Evolutionary conservation across 2,888 invertebrate genomes (phyloP).

Genomic region (Anagyrus pseudococci): DNA sequence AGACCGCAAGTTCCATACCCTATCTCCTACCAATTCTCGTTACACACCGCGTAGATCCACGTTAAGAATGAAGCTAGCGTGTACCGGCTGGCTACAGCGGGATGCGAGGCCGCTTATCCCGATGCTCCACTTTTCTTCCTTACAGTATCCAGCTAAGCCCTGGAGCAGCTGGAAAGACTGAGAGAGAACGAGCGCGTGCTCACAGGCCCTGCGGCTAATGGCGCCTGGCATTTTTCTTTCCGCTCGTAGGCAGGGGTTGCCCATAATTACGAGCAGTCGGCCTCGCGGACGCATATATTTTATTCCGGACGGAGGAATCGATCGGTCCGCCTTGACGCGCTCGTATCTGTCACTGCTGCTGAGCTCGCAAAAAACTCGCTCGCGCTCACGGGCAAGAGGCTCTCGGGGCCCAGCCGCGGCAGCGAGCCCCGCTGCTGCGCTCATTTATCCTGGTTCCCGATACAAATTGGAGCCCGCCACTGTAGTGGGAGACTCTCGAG

Average conservation of each 20-base stretch:
- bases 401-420: no score
- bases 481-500: no score
- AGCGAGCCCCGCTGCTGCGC: no score
- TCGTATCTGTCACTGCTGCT: slow-evolving; percentile 41
- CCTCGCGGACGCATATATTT: slow-evolving; percentile 45
- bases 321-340: slow-evolving; percentile 42
- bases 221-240: slow-evolving; percentile 51
- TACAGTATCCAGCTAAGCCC: slow-evolving; percentile 2
- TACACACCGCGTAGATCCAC: no score
- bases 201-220: slow-evolving; percentile 45
- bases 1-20: no score
- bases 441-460: no score
- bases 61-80: no score
- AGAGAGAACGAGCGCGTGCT: slow-evolving; percentile 31
- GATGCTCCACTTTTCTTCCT: slow-evolving; percentile 28
- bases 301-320: slow-evolving; percentile 41
- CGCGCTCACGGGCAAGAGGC: no score
- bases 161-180: not conserved
- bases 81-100: no score
- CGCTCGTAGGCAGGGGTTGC: slow-evolving; percentile 3
- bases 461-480: no score
- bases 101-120: slow-evolving; percentile 30
- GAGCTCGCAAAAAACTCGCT: slow-evolving; percentile 40
- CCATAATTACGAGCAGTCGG: slow-evolving; percentile 47
- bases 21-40: no score